Percentiles rank a stretch among this genome's conserved stretches.
phyloP scores from a whole-genome alignment of 2,113 vertebrate species.

The Crotalus viridis region DNA sequence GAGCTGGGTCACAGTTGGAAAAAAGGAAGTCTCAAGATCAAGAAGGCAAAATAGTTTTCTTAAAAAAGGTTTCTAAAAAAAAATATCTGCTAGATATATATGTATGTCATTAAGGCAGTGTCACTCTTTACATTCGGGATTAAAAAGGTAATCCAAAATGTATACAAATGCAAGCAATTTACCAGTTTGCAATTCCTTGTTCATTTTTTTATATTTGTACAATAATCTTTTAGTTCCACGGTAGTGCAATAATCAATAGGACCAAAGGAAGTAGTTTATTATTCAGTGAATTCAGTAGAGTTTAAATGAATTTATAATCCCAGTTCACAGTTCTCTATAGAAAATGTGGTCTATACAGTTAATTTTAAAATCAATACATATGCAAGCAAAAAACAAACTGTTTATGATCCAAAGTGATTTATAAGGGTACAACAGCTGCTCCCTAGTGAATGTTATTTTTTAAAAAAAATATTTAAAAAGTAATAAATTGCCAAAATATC shows the following conservation, averaged over 20 bases:
- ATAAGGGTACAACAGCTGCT: not conserved
- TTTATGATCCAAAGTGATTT: not conserved
- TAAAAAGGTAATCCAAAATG: not conserved
- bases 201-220: not conserved
- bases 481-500: not conserved
- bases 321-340: not conserved
- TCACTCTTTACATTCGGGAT: not conserved
- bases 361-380: not conserved
- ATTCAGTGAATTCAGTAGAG: not conserved
- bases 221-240: not conserved
- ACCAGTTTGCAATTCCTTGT: not conserved
- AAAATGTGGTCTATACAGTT: not conserved
- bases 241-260: not conserved
- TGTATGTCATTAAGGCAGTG: not conserved
- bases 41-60: not conserved
- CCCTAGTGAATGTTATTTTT: not conserved
- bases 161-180: not conserved
- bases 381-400: not conserved
- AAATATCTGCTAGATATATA: not conserved
- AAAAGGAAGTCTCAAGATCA: not conserved
- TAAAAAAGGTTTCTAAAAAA: not conserved
- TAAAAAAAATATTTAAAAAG: no score
- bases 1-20: not conserved
- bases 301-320: not conserved
- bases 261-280: not conserved